These are phyloP conservation scores for Sarcophaga rosellei DNA, from an alignment of 2,888 invertebrate species.

Conservation along the genomic window DNA sequence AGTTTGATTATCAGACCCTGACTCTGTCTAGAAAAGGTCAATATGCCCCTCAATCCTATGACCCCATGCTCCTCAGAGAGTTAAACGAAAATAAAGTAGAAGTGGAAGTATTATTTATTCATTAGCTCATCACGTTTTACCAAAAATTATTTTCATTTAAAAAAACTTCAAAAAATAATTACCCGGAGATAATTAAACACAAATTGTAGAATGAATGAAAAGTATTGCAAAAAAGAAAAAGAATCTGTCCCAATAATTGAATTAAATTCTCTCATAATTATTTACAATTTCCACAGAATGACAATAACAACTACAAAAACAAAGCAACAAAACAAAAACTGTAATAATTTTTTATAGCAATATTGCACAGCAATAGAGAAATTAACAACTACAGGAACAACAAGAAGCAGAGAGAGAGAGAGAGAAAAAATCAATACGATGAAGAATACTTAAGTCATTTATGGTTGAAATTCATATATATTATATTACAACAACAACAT, in stretches of 20 bases:
- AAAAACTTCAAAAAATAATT: too few relatives aligned
- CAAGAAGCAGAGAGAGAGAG: not conserved
- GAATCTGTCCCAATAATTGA: conserved; percentile 11
- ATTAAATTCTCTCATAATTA: conserved; percentile 34
- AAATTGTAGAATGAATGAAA: conserved; percentile 25
- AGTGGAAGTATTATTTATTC: too few relatives aligned
- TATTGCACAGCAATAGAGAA: not conserved
- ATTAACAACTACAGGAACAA: not conserved
- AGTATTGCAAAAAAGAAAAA: not conserved
- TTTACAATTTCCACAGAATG: conserved; percentile 30
- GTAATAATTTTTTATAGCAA: conserved; percentile 32
- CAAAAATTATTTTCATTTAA: too few relatives aligned
- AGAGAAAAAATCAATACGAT: conserved; percentile 43
- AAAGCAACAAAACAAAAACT: not conserved
- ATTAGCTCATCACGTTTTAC: too few relatives aligned
- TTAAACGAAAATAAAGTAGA: too few relatives aligned
- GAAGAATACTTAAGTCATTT: conserved; percentile 65
- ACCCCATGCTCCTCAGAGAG: too few relatives aligned
- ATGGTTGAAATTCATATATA: conserved; percentile 65
- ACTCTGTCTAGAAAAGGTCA: too few relatives aligned
- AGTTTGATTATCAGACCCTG: too few relatives aligned
- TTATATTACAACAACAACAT: conserved; percentile 24
- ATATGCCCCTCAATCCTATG: too few relatives aligned
- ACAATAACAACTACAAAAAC: not conserved
- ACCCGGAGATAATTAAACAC: conserved; percentile 18